Percentiles rank a stretch among this genome's conserved stretches.
phyloP scores from a whole-genome alignment of 2,888 invertebrate genomes.

The Osmoderma eremita region DNA sequence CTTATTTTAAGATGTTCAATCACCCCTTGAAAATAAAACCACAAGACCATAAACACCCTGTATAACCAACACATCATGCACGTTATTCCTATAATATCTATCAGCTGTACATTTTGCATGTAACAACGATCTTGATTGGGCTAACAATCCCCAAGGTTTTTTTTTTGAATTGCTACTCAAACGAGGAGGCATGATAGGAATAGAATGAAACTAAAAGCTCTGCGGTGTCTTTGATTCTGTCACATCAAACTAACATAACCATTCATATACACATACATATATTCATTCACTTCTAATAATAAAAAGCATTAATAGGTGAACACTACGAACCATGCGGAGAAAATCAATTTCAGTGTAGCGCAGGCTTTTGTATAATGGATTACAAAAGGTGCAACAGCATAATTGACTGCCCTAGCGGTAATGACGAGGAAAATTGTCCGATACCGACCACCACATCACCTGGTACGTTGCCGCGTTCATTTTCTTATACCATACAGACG shows the following conservation, averaged over 20 bases:
- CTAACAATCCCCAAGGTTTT: slow-evolving; percentile 1
- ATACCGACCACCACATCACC: slow-evolving; percentile 19
- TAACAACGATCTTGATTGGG: background rate
- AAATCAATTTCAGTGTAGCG: slow-evolving; percentile 69
- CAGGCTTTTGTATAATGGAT: slow-evolving; percentile 71
- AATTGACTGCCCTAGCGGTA: slow-evolving; percentile 62
- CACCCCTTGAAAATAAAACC: too few species aligned
- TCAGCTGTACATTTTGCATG: slow-evolving; percentile 7
- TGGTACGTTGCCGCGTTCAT: slow-evolving; percentile 38
- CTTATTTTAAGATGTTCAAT: too few species aligned
- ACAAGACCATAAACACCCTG: too few species aligned
- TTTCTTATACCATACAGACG: slow-evolving; percentile 22
- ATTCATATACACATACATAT: slow-evolving; percentile 6
- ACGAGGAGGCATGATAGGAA: slow-evolving; percentile 26
- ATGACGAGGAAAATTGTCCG: slow-evolving; percentile 61
- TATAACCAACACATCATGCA: background rate
- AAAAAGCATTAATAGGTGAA: slow-evolving; percentile 47
- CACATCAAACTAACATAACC: slow-evolving; percentile 12
- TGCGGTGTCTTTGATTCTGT: slow-evolving; percentile 12
- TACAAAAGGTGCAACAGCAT: slow-evolving; percentile 66
- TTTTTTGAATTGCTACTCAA: background rate
- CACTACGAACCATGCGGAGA: slow-evolving; percentile 52
- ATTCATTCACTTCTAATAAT: slow-evolving; percentile 38
- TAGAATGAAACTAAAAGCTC: background rate
- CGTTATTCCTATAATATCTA: background rate